Base-by-base conservation (phyloP, 2,113 vertebrate species). In the Taxidea taxus region DNA sequence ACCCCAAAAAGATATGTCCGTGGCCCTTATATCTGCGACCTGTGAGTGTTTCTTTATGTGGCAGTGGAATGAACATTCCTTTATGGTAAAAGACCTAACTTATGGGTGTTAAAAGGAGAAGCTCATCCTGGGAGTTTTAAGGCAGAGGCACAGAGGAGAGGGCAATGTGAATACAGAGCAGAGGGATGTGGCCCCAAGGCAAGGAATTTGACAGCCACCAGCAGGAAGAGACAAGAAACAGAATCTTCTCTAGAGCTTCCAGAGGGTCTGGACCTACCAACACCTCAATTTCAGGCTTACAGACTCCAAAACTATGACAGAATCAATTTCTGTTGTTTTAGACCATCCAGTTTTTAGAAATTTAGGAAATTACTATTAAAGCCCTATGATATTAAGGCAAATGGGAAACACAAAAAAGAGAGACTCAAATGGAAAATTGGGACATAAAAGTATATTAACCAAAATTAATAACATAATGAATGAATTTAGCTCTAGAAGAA, bases 401-500 rank as follows among this genome's bases (percentile, higher is more conserved):
- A 72, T 60, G 51, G 49, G 11, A 80, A 75, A 96, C 23, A 39
- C 31, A 70, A 82, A 86, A 75, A 42, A 37, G 54, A 70, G 60
- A 94, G 13, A 31, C 42, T 6, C 20, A 51, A 82, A 72, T 60
- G 27, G 42, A 60, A 95, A 88, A 11, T 70, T 75, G 31, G 78
- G 44, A 64, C 13, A 58, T 89, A 83, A 92, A 93, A 92, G 34
- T 16, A 54, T 21, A 87, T 56, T 78, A 86, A 81, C n/a, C 80
- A 51, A 88, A 97, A 60, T 37, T 42, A 85, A 49, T 62, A 81
- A 88, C 12, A 39, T 89, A 51, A 78, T 89, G 47, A 92, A 83
- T 27, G 1, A 51, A 12, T 70, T 85, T 81, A 91, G 68, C 31
- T n/a, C 27, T 31, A 58, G 27, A 80, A 96, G 25, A 92, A 62